phyloP scores from a whole-genome alignment of 2,888 invertebrate species.

The Adelphocoris suturalis region DNA sequence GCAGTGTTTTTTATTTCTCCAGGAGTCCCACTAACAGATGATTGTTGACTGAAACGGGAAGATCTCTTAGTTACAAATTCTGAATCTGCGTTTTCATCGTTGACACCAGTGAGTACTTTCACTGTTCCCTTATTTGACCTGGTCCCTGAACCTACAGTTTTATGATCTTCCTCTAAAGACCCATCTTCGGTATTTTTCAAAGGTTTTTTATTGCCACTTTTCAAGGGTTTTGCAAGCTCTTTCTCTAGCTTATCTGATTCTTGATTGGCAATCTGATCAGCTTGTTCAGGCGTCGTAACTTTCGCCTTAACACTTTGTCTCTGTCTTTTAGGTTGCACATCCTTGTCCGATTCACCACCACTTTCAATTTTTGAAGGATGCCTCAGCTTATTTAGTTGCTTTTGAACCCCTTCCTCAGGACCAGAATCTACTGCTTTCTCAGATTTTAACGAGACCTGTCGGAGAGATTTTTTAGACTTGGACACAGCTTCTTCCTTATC shows the following conservation, averaged over 20 bases:
- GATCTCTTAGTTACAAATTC: slow-evolving; percentile 12
- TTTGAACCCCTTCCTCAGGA: not conserved
- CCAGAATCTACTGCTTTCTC: not conserved
- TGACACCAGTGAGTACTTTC: not conserved
- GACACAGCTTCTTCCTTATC: slow-evolving; percentile 17
- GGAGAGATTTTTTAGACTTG: not conserved
- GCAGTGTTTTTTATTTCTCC: not conserved
- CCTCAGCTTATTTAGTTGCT: slow-evolving; percentile 25
- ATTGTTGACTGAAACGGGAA: not conserved
- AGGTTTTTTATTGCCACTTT: slow-evolving; percentile 1
- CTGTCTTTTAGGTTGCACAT: slow-evolving; percentile 20
- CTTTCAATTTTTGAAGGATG: slow-evolving; percentile 22
- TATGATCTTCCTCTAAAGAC: slow-evolving; percentile 4
- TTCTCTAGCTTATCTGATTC: slow-evolving; percentile 21
- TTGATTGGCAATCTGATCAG: not conserved
- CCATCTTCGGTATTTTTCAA: not conserved
- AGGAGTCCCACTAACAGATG: not conserved
- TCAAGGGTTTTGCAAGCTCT: not conserved
- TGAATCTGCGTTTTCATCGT: not conserved
- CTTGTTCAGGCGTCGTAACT: not conserved
- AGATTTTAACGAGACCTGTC: not conserved
- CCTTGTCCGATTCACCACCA: slow-evolving; percentile 46
- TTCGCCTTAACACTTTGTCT: not conserved
- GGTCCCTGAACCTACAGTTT: slow-evolving; percentile 3
- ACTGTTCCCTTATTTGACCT: not conserved